phyloP scores from a whole-genome alignment of 2,113 vertebrate genomes.

The Hippocampus abdominalis region DNA sequence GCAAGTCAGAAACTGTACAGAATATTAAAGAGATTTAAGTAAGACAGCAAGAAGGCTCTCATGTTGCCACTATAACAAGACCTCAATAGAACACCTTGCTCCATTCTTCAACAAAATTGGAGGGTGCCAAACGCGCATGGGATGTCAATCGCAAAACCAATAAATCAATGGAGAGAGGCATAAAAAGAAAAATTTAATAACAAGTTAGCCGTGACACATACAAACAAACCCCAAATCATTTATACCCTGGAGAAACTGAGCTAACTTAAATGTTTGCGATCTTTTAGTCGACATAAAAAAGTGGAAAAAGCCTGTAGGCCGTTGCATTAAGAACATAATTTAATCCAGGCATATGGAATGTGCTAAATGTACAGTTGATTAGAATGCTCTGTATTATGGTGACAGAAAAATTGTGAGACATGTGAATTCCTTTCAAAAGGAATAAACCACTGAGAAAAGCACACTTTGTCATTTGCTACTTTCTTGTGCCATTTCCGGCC shows the following conservation, averaged over 20 bases:
- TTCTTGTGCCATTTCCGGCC: not conserved
- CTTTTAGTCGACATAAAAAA: not conserved
- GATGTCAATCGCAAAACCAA: slow-evolving; percentile 14
- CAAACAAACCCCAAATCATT: not conserved
- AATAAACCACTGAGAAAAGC: not conserved
- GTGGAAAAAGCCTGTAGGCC: not conserved
- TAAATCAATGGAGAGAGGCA: slow-evolving; percentile 1
- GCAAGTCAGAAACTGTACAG: slow-evolving; percentile 59
- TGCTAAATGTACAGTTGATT: not conserved
- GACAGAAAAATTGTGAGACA: not conserved
- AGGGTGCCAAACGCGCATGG: slow-evolving; percentile 53
- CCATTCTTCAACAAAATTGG: slow-evolving; percentile 45
- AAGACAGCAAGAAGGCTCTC: slow-evolving; percentile 31
- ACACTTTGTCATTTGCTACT: not conserved
- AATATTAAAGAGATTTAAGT: slow-evolving; percentile 37
- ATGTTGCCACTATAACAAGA: slow-evolving; percentile 19
- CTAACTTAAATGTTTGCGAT: not conserved
- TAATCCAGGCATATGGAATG: not conserved
- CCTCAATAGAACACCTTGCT: slow-evolving; percentile 46
- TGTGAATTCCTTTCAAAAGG: not conserved
- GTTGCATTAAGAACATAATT: not conserved
- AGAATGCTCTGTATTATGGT: not conserved
- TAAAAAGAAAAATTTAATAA: slow-evolving; percentile 11
- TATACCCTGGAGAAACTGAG: not conserved
- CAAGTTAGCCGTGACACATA: slow-evolving; percentile 33